phyloP scores from a whole-genome alignment of 23 tunicate species.

The Phallusia fumigata region DNA sequence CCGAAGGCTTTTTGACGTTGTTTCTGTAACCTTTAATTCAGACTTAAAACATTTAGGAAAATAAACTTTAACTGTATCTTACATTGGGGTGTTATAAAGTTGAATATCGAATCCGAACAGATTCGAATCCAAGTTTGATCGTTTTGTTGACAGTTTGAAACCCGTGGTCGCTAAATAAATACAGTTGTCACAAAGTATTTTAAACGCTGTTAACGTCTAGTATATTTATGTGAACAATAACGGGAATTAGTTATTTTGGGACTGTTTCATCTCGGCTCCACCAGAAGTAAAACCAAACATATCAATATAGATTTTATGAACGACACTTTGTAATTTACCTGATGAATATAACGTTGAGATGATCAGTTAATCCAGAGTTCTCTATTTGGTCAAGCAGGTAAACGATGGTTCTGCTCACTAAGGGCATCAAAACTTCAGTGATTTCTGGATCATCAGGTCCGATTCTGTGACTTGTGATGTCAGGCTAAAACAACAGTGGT shows the following conservation, averaged over 20 bases:
- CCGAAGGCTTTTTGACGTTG: no score
- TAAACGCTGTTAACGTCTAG: no score
- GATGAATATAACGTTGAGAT: constrained; percentile 45
- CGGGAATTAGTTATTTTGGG: no score
- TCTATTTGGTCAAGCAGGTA: constrained; percentile 36
- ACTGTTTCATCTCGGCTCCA: no score
- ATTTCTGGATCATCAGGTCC: constrained; percentile 40
- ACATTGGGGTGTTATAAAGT: no score
- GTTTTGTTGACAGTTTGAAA: constrained; percentile 26
- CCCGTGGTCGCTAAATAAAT: constrained; percentile 49
- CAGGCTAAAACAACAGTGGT: constrained; percentile 43
- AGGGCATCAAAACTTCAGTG: constrained; percentile 28
- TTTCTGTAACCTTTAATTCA: no score
- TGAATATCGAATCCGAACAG: no score
- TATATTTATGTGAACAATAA: no score
- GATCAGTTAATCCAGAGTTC: constrained; percentile 24
- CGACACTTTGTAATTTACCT: constrained; percentile 14
- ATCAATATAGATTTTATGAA: neutral
- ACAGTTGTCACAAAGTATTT: neutral
- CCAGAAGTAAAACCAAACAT: no score
- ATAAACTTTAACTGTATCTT: no score
- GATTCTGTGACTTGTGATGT: constrained; percentile 30
- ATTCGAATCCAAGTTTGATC: constrained; percentile 6
- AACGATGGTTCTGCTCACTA: constrained; percentile 48
- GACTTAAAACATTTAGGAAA: no score